These are phyloP conservation scores for Atrichornis clamosus DNA, from an alignment of 2,113 vertebrate species.

Conservation along the genomic window DNA sequence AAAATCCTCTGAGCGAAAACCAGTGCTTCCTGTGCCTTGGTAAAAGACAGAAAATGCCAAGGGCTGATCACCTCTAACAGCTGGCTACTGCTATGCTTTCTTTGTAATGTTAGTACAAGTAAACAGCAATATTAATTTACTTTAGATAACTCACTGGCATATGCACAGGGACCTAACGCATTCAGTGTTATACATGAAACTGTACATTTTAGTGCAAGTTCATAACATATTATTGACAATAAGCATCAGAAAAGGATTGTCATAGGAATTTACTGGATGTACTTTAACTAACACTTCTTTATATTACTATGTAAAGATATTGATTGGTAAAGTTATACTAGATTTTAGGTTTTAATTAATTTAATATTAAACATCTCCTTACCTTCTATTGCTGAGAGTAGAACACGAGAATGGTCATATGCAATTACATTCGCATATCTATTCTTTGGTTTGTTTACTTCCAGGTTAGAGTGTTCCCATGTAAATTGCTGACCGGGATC, in stretches of 20 bases:
- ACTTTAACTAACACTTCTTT: neutral
- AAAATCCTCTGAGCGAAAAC: neutral
- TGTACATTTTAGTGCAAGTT: neutral
- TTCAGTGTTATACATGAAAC: neutral
- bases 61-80: neutral
- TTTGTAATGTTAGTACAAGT: neutral
- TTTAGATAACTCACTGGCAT: neutral
- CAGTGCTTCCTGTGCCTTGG: neutral
- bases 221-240: neutral
- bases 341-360: neutral
- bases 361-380: constrained; percentile 54
- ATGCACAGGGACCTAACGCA: neutral
- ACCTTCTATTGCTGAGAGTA: constrained; percentile 96
- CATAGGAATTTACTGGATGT: neutral
- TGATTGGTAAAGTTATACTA: neutral
- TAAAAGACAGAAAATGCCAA: neutral
- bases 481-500: constrained; percentile 98
- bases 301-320: neutral
- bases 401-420: constrained; percentile 95
- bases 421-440: constrained; percentile 98
- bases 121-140: neutral
- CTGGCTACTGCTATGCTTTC: neutral
- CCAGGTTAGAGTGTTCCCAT: constrained; percentile 98
- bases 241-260: neutral
- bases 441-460: constrained; percentile 99